Evolutionary conservation across 2,797 vertebrate genomes (phyloP).

Genomic region (Clarias laeviceps): DNA sequence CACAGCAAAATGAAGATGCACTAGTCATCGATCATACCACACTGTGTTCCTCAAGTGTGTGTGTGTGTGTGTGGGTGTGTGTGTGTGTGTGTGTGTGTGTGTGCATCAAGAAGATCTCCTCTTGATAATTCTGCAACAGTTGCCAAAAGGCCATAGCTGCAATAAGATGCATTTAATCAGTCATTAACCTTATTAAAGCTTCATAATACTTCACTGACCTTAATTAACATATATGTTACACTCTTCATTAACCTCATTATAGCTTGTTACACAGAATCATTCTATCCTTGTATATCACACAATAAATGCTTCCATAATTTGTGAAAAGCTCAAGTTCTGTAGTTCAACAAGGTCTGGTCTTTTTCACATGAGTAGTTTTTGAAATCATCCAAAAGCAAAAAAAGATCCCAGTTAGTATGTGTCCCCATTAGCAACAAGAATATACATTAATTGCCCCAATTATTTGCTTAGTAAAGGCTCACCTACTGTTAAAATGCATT

Average conservation of each 20-base stretch:
- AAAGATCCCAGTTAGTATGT: not conserved
- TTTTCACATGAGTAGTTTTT: not conserved
- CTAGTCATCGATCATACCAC: not conserved
- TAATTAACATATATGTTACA: not conserved
- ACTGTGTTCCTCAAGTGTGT: not conserved
- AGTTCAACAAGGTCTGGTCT: not conserved
- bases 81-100: not conserved
- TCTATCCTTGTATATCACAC: not conserved
- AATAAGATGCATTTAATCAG: not conserved
- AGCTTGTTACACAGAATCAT: not conserved
- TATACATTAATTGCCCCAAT: not conserved
- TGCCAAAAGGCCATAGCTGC: not conserved
- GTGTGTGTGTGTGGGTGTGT: not conserved
- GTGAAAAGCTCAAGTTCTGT: too few relatives aligned
- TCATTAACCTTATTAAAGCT: not conserved
- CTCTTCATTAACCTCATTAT: not conserved
- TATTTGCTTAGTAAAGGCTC: not conserved
- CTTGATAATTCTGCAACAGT: not conserved
- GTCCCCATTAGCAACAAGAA: not conserved
- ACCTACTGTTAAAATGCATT: not conserved
- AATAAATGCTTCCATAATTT: not conserved
- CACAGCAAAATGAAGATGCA: not conserved
- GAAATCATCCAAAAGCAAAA: too few relatives aligned
- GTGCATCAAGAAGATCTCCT: not conserved
- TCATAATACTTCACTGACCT: constrained; percentile 1